phyloP scores from a whole-genome alignment of 2,797 vertebrate species.

The Oreochromis mossambicus region DNA sequence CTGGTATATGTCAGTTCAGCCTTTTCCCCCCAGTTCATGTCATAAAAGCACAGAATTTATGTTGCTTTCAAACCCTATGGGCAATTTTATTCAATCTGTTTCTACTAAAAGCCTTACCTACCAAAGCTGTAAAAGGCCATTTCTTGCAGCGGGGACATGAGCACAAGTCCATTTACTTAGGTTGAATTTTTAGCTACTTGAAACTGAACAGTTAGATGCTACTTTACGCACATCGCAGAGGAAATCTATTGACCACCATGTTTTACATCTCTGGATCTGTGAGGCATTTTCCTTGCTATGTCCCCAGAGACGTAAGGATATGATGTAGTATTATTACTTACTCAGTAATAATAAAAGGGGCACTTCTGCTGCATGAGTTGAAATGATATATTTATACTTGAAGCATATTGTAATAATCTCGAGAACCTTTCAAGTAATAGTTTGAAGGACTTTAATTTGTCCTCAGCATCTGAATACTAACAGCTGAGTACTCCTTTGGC shows the following conservation, averaged over 20 bases:
- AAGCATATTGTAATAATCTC: background rate
- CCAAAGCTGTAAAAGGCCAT: background rate
- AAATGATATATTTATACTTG: background rate
- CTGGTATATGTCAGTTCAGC: background rate
- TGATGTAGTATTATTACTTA: background rate
- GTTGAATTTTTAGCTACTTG: background rate
- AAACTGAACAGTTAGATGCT: background rate
- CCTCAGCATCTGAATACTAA: background rate
- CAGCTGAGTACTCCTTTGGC: background rate
- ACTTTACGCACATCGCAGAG: background rate
- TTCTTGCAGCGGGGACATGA: background rate
- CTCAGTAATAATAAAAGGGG: background rate
- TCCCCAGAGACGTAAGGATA: background rate
- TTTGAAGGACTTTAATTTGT: background rate
- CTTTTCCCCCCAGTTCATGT: background rate
- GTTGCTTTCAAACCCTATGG: background rate
- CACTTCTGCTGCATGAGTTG: background rate
- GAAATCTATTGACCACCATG: background rate
- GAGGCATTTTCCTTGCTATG: background rate
- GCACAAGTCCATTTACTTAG: background rate
- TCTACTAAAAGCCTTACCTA: background rate
- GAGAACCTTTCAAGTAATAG: background rate
- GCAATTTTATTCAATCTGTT: background rate
- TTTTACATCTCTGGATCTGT: background rate
- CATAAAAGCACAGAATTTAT: background rate